phyloP scores from a whole-genome alignment of 2,797 vertebrate genomes.

The Halcyon smyrnensis region DNA sequence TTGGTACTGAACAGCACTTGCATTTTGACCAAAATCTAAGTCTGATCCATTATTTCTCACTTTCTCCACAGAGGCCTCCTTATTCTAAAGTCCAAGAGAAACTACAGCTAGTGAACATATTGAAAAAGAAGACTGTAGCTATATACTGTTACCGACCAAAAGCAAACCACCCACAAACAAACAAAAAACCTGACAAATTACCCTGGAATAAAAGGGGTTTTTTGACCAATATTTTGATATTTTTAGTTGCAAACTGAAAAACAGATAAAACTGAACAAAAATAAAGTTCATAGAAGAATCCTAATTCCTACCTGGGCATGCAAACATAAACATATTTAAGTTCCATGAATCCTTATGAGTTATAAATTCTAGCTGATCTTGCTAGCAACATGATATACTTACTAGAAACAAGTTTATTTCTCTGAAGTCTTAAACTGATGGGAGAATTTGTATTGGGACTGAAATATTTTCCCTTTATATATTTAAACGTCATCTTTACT shows the following conservation, averaged over 20 bases:
- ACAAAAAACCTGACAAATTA: background rate
- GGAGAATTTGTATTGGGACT: background rate
- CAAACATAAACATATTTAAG: background rate
- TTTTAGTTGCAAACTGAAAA: background rate
- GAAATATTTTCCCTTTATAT: background rate
- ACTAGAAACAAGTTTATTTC: background rate
- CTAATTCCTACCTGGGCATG: background rate
- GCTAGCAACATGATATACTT: background rate
- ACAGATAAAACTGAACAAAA: background rate
- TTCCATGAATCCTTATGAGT: background rate
- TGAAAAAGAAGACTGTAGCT: background rate
- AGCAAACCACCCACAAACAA: background rate
- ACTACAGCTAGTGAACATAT: background rate
- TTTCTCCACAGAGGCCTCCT: background rate
- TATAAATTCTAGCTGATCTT: background rate
- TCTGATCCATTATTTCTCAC: background rate
- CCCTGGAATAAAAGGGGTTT: too few relatives aligned
- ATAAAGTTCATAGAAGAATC: background rate
- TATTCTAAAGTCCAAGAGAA: background rate
- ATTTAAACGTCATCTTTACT: background rate
- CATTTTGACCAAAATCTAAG: background rate
- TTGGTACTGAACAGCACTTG: background rate
- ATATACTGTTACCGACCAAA: background rate
- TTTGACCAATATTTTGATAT: background rate
- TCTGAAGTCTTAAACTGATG: background rate